Conservation (phyloP, 2,797 vertebrate species). For the Falco cherrug region DNA sequence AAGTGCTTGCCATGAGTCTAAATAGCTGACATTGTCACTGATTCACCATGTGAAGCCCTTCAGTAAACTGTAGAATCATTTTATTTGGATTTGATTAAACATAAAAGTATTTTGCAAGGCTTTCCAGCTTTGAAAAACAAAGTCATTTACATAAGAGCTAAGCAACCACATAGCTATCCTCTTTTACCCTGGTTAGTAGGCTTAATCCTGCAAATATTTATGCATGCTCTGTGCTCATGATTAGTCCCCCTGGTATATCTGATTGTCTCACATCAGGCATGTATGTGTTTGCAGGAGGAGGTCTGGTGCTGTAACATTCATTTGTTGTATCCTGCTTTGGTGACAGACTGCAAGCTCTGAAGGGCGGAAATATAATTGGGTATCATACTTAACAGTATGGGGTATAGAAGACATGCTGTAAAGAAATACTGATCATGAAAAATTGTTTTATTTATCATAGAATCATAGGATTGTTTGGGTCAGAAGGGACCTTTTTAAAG, state of each 20-base stretch:
- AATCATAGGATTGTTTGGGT: background rate
- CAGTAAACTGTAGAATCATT: constrained; percentile 66
- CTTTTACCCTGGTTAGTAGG: constrained; percentile 6
- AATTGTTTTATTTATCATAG: background rate
- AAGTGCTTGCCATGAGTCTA: constrained; percentile 56
- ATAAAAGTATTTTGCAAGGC: constrained; percentile 71
- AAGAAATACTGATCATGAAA: background rate
- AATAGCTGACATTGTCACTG: constrained; percentile 76
- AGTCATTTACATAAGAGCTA: constrained; percentile 41
- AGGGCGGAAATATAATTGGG: background rate
- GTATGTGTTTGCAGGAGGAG: background rate
- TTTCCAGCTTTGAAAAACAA: constrained; percentile 71
- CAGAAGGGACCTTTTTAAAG: background rate
- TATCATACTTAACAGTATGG: background rate
- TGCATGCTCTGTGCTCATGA: background rate
- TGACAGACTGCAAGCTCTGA: background rate
- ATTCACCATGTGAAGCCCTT: constrained; percentile 72
- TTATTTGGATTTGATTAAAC: constrained; percentile 78
- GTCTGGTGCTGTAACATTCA: background rate
- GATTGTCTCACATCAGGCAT: background rate
- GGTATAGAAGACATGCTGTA: background rate
- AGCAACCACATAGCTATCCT: constrained; percentile 12
- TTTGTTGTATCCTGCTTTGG: background rate
- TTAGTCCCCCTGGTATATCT: background rate
- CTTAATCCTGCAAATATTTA: constrained; percentile 34